Evolutionary conservation across 2,113 vertebrate species (phyloP).

Genomic region (Neopipo cinnamomea): DNA sequence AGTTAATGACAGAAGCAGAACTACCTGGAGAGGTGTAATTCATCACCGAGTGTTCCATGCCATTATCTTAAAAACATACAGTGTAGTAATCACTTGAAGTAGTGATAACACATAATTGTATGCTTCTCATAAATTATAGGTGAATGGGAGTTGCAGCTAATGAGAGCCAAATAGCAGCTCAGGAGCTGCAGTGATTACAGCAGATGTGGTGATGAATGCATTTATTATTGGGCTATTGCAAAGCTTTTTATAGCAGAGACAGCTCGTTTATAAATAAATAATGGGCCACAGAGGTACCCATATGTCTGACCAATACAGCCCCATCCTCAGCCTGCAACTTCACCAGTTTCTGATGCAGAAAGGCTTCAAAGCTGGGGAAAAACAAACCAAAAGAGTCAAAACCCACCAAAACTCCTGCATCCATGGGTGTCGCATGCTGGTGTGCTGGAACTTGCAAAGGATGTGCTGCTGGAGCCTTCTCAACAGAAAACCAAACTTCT

Average conservation of each 20-base stretch:
- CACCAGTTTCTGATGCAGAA: background rate
- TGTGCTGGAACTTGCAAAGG: rapidly evolving
- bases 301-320: background rate
- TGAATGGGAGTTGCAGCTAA: conserved; percentile 80
- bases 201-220: conserved; percentile 74
- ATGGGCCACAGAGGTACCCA: background rate
- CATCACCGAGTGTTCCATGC: conserved; percentile 68
- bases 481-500: background rate
- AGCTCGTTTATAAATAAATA: conserved; percentile 59
- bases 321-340: background rate
- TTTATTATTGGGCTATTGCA: conserved; percentile 71
- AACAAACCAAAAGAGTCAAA: background rate
- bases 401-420: background rate
- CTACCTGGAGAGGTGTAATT: conserved; percentile 71
- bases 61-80: conserved; percentile 78
- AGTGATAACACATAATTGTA: conserved; percentile 82
- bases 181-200: conserved; percentile 73
- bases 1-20: conserved; percentile 73
- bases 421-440: rapidly evolving
- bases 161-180: conserved; percentile 72
- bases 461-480: rapidly evolving
- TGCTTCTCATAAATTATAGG: conserved; percentile 78
- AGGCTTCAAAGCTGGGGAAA: background rate
- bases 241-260: conserved; percentile 67
- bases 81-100: conserved; percentile 79